Conservation (phyloP, 2,113 vertebrate species). For the Brachirus orientalis region DNA sequence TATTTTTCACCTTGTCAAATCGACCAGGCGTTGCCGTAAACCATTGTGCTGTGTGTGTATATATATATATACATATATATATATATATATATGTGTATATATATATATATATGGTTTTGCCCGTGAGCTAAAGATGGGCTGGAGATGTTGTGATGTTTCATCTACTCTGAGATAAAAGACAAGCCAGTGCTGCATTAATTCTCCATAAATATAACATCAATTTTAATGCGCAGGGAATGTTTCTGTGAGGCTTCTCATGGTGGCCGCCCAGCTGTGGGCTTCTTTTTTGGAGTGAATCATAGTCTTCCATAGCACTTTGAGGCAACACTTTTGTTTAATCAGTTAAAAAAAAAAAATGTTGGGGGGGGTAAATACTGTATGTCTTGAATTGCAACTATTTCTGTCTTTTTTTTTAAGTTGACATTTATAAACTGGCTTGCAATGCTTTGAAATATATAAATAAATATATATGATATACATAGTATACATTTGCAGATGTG, state of each 20-base stretch:
- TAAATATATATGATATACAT: constrained; percentile 61
- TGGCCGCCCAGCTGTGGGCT: constrained; percentile 52
- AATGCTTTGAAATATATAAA: constrained; percentile 72
- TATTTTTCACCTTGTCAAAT: constrained; percentile 46
- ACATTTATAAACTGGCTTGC: constrained; percentile 73
- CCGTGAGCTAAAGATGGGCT: constrained; percentile 29
- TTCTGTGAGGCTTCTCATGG: constrained; percentile 43
- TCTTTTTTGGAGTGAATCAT: constrained; percentile 76
- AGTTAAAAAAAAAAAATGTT: too few species aligned
- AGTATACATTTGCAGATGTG: constrained; percentile 72
- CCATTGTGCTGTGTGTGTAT: constrained; percentile 14
- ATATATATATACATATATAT: constrained; percentile 37
- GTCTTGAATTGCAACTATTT: constrained; percentile 58
- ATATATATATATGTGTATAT: constrained; percentile 19
- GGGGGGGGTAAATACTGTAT: constrained; percentile 48
- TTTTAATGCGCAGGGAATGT: constrained; percentile 58
- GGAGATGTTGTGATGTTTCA: constrained; percentile 48
- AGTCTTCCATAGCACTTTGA: constrained; percentile 81
- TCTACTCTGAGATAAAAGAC: constrained; percentile 49
- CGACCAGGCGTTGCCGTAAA: too few species aligned
- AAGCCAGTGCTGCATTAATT: constrained; percentile 65
- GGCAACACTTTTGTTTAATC: constrained; percentile 68
- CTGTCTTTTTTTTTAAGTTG: constrained; percentile 63
- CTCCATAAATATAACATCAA: constrained; percentile 57
- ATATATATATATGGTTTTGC: constrained; percentile 40